Evolutionary conservation across 2,113 vertebrate species (phyloP), one percentile per base, ranked within the genome.

Genomic region (Lasiurus cinereus): DNA sequence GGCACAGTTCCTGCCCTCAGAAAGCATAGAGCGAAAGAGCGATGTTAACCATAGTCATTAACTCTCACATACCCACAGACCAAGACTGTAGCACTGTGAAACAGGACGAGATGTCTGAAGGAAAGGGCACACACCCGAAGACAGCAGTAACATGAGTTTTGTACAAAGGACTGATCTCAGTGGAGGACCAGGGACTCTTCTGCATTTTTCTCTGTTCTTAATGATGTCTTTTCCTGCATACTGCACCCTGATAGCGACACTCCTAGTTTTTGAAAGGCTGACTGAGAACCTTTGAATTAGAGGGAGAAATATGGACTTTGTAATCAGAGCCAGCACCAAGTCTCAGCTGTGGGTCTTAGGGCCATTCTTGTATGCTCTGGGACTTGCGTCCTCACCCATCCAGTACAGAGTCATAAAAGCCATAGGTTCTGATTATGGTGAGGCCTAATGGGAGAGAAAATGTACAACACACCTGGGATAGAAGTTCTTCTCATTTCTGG

Each of bases 171-270:
- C 22, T 29, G 4, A 16, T 76, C 67, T 77, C 21, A 82, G 39
- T 46, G 66, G 70, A 80, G 5, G 14, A 11, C n/a, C 29, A 66
- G 56, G 36, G 56, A 90, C 48, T 1, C 10, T 21, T 93, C 24
- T 78, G 6, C 69, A 19, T 50, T 87, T 72, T 66, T n/a, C 13
- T 94, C 16, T 93, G 29, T 59, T 84, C 67, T 90, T 90, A 76
- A 36, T 69, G 67, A 48, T 52, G 6, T 70, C 70, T 54, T 91
- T 94, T 82, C 50, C 8, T 50, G 29, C 0, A 19, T 22, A n/a
- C 31, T 33, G 10, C 69, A 29, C 22, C 16, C 33, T 4, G 39
- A 52, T 22, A 72, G 62, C 21, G 9, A 24, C 22, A 46, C 8
- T 43, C 8, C 36, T 88, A 18, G 24, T 50, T 79, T 90, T 74